Evolutionary conservation across 2,113 vertebrate genomes (phyloP), one percentile per base, ranked within the genome.

Genomic region (Promerops cafer): DNA sequence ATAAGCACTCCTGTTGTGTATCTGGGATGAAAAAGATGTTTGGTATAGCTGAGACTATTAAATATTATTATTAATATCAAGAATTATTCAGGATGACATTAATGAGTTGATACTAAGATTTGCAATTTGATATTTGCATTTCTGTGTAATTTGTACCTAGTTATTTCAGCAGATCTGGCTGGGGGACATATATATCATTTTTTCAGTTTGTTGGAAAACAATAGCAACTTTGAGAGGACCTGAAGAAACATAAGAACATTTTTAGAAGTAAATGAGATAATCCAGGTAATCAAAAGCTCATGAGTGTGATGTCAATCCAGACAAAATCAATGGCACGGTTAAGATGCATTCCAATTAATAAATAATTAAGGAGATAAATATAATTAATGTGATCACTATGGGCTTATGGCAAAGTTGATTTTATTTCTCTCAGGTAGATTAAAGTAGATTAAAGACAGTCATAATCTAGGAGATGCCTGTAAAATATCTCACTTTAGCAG

Each of bases 41-140:
- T 91, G 71, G 39, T 86, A 47, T 47, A 90, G 85, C 33, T 63
- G 47, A 94, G 50, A 89, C 54, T 78, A 89, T 70, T 77, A 91
- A 94, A 60, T 70, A 87, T 90, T 94, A n/a, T n/a, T n/a, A n/a
- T 95, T 90, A 63, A 27, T 44, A 79, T 65, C 18, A 74, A 70
- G 37, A 94, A 56, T 80, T 87, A 96, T 87, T 93, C 80, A 96
- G 75, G 70, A 70, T 93, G 65, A 94, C 78, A 79, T 80, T 83
- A 93, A 90, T 66, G 42, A 90, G 37, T 53, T 77, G 66, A 79
- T 74, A 65, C 35, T 17, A 33, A 85, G 39, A 66, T 50, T 83
- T 3, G 3, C 27, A 79, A 83, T 71, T 87, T 45, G 20, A 16
- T 87, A 72, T 76, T 56, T 72, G 27, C 45, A 70, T 45, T 64